Percentiles rank a stretch among this genome's conserved stretches.
These are phyloP conservation scores for Trichonephila clavata DNA, from an alignment of 1,140 invertebrate species.

Conservation along the genomic window DNA sequence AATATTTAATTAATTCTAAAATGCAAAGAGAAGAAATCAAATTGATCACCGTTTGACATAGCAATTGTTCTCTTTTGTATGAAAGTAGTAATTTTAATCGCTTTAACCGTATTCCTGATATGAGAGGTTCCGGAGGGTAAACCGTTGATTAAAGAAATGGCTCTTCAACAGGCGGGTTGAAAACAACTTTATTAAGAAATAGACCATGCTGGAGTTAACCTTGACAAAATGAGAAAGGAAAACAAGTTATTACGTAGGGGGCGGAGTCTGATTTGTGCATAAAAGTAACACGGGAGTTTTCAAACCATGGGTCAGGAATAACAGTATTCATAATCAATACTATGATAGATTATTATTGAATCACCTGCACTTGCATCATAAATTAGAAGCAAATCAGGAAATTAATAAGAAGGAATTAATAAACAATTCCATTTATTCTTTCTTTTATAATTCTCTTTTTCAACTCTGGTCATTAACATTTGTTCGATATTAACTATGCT, in stretches of 20 bases:
- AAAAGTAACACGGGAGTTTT: constrained; percentile 54
- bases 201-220: constrained; percentile 75
- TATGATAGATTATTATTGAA: constrained; percentile 28
- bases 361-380: constrained; percentile 16
- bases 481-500: not conserved
- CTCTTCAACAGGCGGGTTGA: constrained; percentile 49
- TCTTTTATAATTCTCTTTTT: not conserved
- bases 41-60: constrained; percentile 8
- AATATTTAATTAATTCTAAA: not conserved
- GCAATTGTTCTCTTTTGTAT: constrained; percentile 34
- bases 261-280: constrained; percentile 64
- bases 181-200: constrained; percentile 75
- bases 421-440: not conserved
- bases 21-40: not conserved
- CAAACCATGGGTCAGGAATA: not conserved
- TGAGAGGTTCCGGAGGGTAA: constrained; percentile 43
- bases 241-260: constrained; percentile 75
- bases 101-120: constrained; percentile 4
- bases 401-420: not conserved
- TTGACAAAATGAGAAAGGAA: constrained; percentile 75
- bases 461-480: not conserved
- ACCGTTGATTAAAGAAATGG: constrained; percentile 56
- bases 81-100: constrained; percentile 33
- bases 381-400: constrained; percentile 16
- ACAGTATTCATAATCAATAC: constrained; percentile 26